Evolutionary conservation across 2,797 vertebrate species (phyloP), one percentile per base, ranked within the genome.

Genomic region (Tapirus indicus): DNA sequence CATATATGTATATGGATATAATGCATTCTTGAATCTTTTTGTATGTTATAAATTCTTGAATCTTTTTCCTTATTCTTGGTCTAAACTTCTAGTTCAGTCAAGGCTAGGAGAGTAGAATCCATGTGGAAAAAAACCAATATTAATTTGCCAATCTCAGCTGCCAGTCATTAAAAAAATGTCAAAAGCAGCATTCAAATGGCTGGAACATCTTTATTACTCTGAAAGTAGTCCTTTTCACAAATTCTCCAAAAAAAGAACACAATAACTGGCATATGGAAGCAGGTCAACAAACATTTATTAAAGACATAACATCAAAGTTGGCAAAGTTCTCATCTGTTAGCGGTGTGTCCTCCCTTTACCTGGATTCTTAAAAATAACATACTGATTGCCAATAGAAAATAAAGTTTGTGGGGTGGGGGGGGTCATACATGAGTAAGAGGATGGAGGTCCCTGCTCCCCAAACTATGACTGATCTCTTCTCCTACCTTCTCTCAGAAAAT

Each of bases 111-210:
- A 74, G 7, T 47, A 71, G 49, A 91, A 38, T 38, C 27, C 7
- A 72, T 35, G 13, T 6, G 18, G 14, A 13, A n/a, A 66, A n/a
- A n/a, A 54, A 77, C 23, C 3, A 60, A 56, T 62, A 71, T 64
- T 92, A 60, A 80, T 71, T 64, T 97, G n/a, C 44, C 49, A 69
- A 12, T 72, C 58, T 96, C 75, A 74, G 29, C 56, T 92, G 11
- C 41, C 47, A 89, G 49, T 7, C 18, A 90, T 54, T 86, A 54
- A 86, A 88, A 88, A 95, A 91, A 87, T 41, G 9, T 69, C 32
- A 93, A 94, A 95, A 88, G 54, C 25, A 82, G 1, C n/a, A 75
- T 94, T 60, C 11, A 75, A 29, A 79, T 54, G 14, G 6, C 17
- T 88, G 71, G 32, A 95, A 47, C 17, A 72, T 77, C 38, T 79